These are phyloP conservation scores for Anniella stebbinsi DNA, from an alignment of 2,797 vertebrate species.

Conservation along the genomic window DNA sequence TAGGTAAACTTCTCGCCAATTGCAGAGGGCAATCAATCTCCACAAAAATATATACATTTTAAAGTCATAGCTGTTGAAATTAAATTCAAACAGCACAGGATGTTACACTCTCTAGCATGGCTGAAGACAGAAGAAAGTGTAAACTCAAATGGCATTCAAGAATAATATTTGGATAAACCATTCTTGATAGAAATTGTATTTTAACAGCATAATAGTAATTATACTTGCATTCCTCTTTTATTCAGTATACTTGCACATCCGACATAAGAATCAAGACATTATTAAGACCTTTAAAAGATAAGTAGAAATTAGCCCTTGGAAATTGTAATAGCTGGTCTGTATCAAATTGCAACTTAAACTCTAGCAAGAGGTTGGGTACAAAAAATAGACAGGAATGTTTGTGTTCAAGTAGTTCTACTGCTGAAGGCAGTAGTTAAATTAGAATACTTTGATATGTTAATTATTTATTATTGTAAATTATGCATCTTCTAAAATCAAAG, in stretches of 20 bases:
- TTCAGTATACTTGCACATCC: conserved; percentile 23
- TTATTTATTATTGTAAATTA: conserved; percentile 83
- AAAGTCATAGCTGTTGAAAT: neutral
- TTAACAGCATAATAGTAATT: conserved; percentile 44
- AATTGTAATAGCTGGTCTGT: conserved; percentile 59
- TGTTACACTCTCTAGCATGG: neutral
- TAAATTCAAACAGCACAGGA: neutral
- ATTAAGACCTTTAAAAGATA: conserved; percentile 68
- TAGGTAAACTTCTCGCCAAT: neutral
- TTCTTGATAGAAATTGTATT: conserved; percentile 37
- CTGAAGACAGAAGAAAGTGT: neutral
- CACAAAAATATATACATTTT: neutral
- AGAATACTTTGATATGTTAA: conserved; percentile 80
- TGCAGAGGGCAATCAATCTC: neutral
- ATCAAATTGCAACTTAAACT: conserved; percentile 49
- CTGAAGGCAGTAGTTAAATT: conserved; percentile 77
- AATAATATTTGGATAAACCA: conserved; percentile 39
- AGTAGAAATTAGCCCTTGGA: conserved; percentile 60
- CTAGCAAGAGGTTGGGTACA: conserved; percentile 54
- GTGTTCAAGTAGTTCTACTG: conserved; percentile 55
- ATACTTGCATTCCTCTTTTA: conserved; percentile 37
- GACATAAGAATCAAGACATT: conserved; percentile 54
- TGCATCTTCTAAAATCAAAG: conserved; percentile 79
- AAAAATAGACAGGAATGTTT: conserved; percentile 64
- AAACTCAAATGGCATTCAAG: conserved; percentile 26